These are phyloP conservation scores for Lordiphosa clarofinis DNA, from an alignment of 1,140 invertebrate species.

Conservation along the genomic window DNA sequence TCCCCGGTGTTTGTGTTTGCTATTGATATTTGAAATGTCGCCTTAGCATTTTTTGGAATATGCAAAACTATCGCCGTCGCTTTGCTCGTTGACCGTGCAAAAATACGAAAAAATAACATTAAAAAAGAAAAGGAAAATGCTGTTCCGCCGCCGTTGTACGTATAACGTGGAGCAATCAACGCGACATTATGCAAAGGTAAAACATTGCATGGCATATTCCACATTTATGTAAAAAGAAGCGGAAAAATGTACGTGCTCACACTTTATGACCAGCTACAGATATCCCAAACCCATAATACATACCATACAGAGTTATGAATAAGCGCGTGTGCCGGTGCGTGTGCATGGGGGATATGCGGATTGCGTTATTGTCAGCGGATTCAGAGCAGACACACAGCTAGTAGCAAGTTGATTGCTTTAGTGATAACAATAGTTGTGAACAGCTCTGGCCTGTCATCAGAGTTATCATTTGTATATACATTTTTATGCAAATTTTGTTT, in stretches of 20 bases:
- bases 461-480: slow-evolving; percentile 7
- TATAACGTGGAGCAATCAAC: slow-evolving; percentile 77
- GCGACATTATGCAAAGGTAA: slow-evolving; percentile 77
- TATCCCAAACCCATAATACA: not conserved
- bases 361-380: slow-evolving; percentile 1
- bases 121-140: slow-evolving; percentile 35
- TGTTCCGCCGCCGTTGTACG: slow-evolving; percentile 70
- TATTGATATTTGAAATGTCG: slow-evolving; percentile 32
- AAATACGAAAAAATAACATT: slow-evolving; percentile 17
- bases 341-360: no score
- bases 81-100: slow-evolving; percentile 18
- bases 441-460: slow-evolving; percentile 6
- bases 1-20: slow-evolving; percentile 18
- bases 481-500: not conserved
- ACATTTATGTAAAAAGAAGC: slow-evolving; percentile 32
- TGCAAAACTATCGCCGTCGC: slow-evolving; percentile 20
- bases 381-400: not conserved
- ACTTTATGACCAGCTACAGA: slow-evolving; percentile 5
- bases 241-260: slow-evolving; percentile 50
- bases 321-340: slow-evolving; percentile 4
- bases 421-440: slow-evolving; percentile 12
- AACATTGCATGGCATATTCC: slow-evolving; percentile 42
- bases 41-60: slow-evolving; percentile 21
- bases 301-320: slow-evolving; percentile 1
- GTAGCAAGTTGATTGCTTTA: slow-evolving; percentile 4